Conservation (phyloP, 2,888 invertebrate species). For the Drosophila siamana region DNA sequence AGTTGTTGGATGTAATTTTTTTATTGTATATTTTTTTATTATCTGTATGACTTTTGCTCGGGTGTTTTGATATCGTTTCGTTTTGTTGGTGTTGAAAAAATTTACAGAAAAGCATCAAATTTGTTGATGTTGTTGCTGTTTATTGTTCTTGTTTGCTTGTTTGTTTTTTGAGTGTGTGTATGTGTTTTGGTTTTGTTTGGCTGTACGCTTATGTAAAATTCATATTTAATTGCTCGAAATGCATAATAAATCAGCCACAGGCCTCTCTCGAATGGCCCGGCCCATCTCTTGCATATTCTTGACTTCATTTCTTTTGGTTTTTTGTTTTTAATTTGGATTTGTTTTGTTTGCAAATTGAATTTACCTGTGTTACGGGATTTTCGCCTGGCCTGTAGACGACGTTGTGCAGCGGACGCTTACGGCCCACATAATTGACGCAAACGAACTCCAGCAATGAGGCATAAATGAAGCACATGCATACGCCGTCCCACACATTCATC, state of each 20-base stretch:
- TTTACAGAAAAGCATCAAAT: slow-evolving; percentile 43
- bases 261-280: slow-evolving; percentile 5
- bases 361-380: slow-evolving; percentile 96
- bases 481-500: slow-evolving; percentile 99
- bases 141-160: slow-evolving; percentile 30
- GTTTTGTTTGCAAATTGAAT: slow-evolving; percentile 52
- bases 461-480: slow-evolving; percentile 98
- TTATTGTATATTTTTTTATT: slow-evolving; percentile 9
- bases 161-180: slow-evolving; percentile 2
- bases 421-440: slow-evolving; percentile 97
- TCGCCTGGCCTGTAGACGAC: slow-evolving; percentile 95
- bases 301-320: slow-evolving; percentile 10
- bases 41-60: slow-evolving; percentile 49
- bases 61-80: slow-evolving; percentile 42
- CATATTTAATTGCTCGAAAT: slow-evolving; percentile 56
- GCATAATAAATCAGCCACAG: slow-evolving; percentile 40
- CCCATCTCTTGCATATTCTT: background rate
- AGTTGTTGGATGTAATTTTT: slow-evolving; percentile 24
- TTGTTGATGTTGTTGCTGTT: slow-evolving; percentile 17
- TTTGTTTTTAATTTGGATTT: slow-evolving; percentile 1
- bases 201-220: slow-evolving; percentile 54
- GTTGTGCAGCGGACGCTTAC: slow-evolving; percentile 95
- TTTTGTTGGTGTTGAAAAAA: slow-evolving; percentile 35
- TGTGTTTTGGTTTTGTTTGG: slow-evolving; percentile 20
- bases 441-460: slow-evolving; percentile 97